Evolutionary conservation across 2,797 vertebrate species (phyloP).

Genomic region (Acanthurus leucopareius): DNA sequence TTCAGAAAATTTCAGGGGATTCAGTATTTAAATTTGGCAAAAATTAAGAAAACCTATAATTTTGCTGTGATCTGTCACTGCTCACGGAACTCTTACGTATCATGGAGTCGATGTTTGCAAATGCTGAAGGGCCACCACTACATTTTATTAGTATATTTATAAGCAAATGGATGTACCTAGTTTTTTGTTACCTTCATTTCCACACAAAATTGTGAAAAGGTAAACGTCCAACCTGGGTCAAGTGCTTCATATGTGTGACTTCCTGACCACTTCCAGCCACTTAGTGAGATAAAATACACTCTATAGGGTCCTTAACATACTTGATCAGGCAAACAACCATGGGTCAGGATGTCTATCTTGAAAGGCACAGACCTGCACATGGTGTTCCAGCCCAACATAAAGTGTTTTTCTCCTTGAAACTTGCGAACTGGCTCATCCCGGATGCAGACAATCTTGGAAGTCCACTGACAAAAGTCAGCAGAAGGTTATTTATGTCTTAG

Average conservation of each 20-base stretch:
- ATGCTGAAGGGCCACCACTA: conserved; percentile 1
- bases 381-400: neutral
- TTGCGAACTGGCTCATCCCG: neutral
- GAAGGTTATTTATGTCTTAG: neutral
- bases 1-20: neutral
- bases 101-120: neutral
- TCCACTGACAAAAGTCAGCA: neutral
- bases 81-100: neutral
- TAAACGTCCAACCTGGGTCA: conserved; percentile 40
- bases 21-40: neutral
- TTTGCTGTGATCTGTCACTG: neutral
- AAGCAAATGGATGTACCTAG: conserved; percentile 1
- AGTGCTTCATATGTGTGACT: conserved; percentile 4
- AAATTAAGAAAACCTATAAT: neutral
- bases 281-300: conserved; percentile 34
- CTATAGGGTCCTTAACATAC: conserved; percentile 1
- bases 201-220: neutral
- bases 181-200: conserved; percentile 4
- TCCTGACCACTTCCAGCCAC: conserved; percentile 48
- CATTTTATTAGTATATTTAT: conserved; percentile 15
- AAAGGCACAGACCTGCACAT: neutral
- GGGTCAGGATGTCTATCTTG: neutral
- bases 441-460: neutral
- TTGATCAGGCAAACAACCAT: conserved; percentile 9
- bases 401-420: neutral